phyloP scores from a whole-genome alignment of 2,888 invertebrate species.

The Colletes collaris region DNA sequence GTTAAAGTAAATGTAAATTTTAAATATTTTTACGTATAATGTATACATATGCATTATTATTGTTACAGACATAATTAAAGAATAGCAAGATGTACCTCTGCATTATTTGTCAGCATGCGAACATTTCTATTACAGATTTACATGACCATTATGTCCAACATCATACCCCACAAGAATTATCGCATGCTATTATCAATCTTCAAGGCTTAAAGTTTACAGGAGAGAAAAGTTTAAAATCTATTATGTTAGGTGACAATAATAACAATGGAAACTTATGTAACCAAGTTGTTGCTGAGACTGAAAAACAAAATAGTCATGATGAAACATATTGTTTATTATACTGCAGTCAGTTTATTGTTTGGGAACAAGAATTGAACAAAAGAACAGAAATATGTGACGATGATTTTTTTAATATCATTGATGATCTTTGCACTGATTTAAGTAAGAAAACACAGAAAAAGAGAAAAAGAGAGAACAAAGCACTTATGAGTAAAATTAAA shows the following conservation, averaged over 20 bases:
- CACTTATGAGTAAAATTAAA: background rate
- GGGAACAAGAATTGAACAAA: conserved; percentile 49
- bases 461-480: conserved; percentile 17
- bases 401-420: conserved; percentile 32
- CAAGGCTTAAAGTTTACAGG: conserved; percentile 47
- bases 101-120: conserved; percentile 69
- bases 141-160: conserved; percentile 73
- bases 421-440: conserved; percentile 39
- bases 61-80: background rate
- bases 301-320: conserved; percentile 16
- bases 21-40: background rate
- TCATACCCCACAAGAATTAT: conserved; percentile 74
- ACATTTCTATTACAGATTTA: conserved; percentile 66
- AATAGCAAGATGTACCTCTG: conserved; percentile 60
- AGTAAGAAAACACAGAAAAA: conserved; percentile 13
- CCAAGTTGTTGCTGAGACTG: background rate
- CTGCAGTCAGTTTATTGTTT: conserved; percentile 30
- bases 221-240: background rate
- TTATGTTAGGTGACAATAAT: conserved; percentile 7
- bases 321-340: conserved; percentile 24
- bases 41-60: background rate
- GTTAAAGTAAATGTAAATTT: background rate
- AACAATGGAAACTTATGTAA: conserved; percentile 20
- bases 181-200: conserved; percentile 70
- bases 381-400: conserved; percentile 33